Evolutionary conservation across 2,888 invertebrate species (phyloP).

Genomic region (Xanthorhoe designata): DNA sequence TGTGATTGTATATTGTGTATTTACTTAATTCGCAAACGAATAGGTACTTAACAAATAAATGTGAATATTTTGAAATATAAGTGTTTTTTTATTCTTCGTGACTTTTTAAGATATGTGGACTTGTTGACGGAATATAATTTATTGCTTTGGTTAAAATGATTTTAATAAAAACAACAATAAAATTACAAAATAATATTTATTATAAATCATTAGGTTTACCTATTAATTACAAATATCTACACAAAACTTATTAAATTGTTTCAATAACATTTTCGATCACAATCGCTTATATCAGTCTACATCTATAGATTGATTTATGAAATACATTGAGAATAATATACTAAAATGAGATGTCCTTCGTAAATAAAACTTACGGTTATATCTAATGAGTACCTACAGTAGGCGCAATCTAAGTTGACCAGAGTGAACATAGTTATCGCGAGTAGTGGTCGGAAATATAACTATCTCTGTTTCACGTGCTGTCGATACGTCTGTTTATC

Average conservation of each 20-base stretch:
- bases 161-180: not conserved
- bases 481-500: too few relatives aligned
- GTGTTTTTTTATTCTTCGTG: too few relatives aligned
- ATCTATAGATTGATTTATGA: not conserved
- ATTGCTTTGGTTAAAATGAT: too few relatives aligned
- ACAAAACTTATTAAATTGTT: not conserved
- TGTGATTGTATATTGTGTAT: conserved; percentile 48
- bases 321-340: not conserved
- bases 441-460: too few relatives aligned
- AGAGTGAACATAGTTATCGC: too few relatives aligned
- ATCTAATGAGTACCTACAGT: too few relatives aligned
- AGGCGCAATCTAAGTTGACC: too few relatives aligned
- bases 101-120: too few relatives aligned
- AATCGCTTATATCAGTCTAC: not conserved
- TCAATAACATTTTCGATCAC: not conserved
- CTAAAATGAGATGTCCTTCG: not conserved
- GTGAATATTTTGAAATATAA: conserved; percentile 59
- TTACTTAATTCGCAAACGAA: conserved; percentile 58
- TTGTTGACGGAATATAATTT: too few relatives aligned
- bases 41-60: conserved; percentile 64
- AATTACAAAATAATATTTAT: not conserved
- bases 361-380: not conserved
- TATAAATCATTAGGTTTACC: not conserved
- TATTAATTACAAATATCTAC: conserved; percentile 1
- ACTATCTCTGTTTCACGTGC: too few relatives aligned